Evolutionary conservation across 2,797 vertebrate genomes (phyloP).

Genomic region (Hydrophis major): DNA sequence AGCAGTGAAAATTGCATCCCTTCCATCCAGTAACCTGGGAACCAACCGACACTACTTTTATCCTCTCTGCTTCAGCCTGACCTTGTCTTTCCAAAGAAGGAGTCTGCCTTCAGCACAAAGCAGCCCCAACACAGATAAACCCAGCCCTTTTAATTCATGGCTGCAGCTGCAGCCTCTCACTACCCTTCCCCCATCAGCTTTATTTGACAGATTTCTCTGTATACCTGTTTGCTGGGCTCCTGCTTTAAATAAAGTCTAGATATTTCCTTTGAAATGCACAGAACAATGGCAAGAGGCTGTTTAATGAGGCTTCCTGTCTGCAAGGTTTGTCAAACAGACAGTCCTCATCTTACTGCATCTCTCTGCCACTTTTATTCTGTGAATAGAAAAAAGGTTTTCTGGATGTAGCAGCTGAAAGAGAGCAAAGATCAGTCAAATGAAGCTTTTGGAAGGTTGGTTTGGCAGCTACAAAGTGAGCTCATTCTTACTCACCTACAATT

Average conservation of each 20-base stretch:
- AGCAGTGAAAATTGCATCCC: conserved; percentile 28
- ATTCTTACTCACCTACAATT: neutral
- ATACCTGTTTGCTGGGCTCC: conserved; percentile 44
- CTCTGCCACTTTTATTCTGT: conserved; percentile 47
- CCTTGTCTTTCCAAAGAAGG: conserved; percentile 2
- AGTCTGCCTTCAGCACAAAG: conserved; percentile 50
- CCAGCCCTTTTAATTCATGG: neutral
- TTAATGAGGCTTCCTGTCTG: conserved; percentile 37
- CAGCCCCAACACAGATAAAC: neutral
- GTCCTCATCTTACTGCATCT: conserved; percentile 8
- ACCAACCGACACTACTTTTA: conserved; percentile 4
- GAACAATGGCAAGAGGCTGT: conserved; percentile 21
- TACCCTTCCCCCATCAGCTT: neutral
- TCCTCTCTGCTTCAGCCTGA: neutral
- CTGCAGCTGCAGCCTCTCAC: neutral
- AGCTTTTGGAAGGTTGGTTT: neutral
- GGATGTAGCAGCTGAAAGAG: neutral
- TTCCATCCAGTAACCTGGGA: conserved; percentile 33
- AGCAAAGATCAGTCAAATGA: conserved; percentile 1
- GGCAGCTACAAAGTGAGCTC: neutral
- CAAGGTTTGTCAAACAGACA: conserved; percentile 22
- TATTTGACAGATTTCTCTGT: conserved; percentile 43
- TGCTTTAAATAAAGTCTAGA: conserved; percentile 27
- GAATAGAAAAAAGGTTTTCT: conserved; percentile 18
- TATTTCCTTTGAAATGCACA: conserved; percentile 39